Evolutionary conservation across 1,140 invertebrate species (phyloP).

Genomic region (Choristoneura fumiferana): DNA sequence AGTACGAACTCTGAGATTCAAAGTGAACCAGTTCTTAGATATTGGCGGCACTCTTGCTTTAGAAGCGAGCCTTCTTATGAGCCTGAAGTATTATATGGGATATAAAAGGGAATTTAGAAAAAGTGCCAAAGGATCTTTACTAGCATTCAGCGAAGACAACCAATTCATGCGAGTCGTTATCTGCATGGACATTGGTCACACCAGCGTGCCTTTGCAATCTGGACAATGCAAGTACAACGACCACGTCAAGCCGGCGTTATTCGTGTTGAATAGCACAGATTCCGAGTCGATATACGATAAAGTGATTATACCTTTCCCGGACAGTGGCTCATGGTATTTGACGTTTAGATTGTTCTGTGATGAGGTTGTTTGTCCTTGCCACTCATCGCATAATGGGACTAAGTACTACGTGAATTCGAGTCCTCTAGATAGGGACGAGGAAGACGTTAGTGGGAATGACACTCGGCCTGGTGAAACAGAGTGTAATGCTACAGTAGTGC

Average conservation of each 20-base stretch:
- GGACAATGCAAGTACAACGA: conserved; percentile 79
- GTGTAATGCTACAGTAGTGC: conserved; percentile 69
- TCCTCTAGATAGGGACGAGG: conserved; percentile 25
- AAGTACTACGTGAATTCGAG: conserved; percentile 61
- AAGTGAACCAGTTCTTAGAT: conserved; percentile 83
- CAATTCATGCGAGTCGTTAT: conserved; percentile 76
- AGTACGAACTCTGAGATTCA: conserved; percentile 81
- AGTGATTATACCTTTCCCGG: conserved; percentile 87
- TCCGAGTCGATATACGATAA: conserved; percentile 78
- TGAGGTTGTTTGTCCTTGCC: conserved; percentile 68
- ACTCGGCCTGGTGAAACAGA: conserved; percentile 49
- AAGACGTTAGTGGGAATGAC: conserved; percentile 31
- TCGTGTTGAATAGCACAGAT: conserved; percentile 79
- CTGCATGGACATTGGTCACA: conserved; percentile 79
- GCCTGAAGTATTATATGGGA: conserved; percentile 76
- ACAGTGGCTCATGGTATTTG: conserved; percentile 87
- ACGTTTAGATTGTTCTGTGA: conserved; percentile 82
- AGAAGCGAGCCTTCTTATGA: conserved; percentile 81
- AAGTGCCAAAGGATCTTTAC: conserved; percentile 29
- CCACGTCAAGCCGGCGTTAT: conserved; percentile 70
- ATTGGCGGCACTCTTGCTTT: conserved; percentile 85
- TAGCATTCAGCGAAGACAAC: conserved; percentile 65
- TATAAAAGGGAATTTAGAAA: conserved; percentile 58
- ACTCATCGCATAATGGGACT: conserved; percentile 56
- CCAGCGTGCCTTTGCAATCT: conserved; percentile 78